Base-by-base conservation (phyloP, 2,888 invertebrate species). In the Aspidiotus destructor region DNA sequence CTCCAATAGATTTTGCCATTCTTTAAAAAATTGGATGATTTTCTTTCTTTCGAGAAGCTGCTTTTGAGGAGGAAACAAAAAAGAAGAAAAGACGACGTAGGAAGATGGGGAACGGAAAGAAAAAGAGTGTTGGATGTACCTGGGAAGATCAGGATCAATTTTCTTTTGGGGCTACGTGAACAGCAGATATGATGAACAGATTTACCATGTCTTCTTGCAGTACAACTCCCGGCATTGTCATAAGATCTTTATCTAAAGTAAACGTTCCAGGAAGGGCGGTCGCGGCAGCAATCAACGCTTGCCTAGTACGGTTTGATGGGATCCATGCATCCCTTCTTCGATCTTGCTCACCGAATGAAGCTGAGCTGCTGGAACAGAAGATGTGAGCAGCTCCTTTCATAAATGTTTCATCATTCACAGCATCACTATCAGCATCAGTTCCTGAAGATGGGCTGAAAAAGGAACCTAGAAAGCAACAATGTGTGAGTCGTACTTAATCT, bases 151-250 rank as follows among this genome's bases (percentile, higher is more conserved):
- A 28, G 28, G 5, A 28, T 28, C 5, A 5, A 28, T 28, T 28
- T n/a, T 28, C 28, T 28, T 28, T 1, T 28, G 1, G 28, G 28
- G 28, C 5, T 5, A 28, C 28, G 5, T 42, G 6, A 48, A 60
- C 1, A 60, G 5, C 13, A 40, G 5, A 7, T 10, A 10, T 15
- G 11, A 13, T 11, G 3, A 1, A 63, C 9, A 44, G 28, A 41
- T 62, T 63, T 63, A 69, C 91, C 83, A 92, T 81, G 78, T 93
- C 91, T 74, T 88, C 89, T 74, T 89, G 87, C 7, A 87, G 79
- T 15, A 88, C 82, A 60, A 95, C 80, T 7, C 92, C 91, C 8
- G 94, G 94, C 85, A 87, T 88, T 0, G 93, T 92, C 0, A 94
- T 80, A 9, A 86, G 82, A 71, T 88, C 87, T 73, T 84, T 81